These are phyloP conservation scores for Trypoxylon attenuatum DNA, from an alignment of 2,888 invertebrate genomes.

Conservation along the genomic window DNA sequence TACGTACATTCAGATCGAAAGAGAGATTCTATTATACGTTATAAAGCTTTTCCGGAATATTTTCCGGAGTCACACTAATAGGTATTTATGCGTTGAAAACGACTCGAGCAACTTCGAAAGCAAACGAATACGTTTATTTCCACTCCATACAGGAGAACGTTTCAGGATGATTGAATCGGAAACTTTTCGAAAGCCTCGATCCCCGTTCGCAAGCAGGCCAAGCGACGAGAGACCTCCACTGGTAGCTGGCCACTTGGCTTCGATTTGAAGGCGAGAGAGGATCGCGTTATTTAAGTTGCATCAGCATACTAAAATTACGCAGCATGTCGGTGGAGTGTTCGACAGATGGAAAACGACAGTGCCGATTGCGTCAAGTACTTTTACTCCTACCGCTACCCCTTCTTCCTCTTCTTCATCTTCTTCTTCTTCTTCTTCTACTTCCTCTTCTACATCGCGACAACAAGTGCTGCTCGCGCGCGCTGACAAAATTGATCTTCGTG, in stretches of 20 bases:
- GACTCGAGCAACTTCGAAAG: neutral
- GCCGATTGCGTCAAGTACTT: slow-evolving; percentile 32
- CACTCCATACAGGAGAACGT: neutral
- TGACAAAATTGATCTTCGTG: neutral
- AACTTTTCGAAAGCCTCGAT: neutral
- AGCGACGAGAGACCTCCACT: slow-evolving; percentile 1
- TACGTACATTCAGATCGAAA: too few relatives aligned
- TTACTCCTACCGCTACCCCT: slow-evolving; percentile 6
- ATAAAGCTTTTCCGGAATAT: too few relatives aligned
- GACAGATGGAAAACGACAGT: slow-evolving; percentile 40
- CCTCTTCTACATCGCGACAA: neutral
- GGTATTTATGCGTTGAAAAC: too few relatives aligned
- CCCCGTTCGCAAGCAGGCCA: neutral
- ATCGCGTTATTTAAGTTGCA: slow-evolving; percentile 35
- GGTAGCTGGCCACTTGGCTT: slow-evolving; percentile 14
- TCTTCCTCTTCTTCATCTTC: neutral
- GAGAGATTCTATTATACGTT: too few relatives aligned
- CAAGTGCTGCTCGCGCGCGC: neutral
- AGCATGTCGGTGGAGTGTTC: slow-evolving; percentile 41
- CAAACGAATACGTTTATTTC: neutral
- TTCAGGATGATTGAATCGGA: neutral
- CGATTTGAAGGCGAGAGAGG: slow-evolving; percentile 4
- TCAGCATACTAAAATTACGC: slow-evolving; percentile 49
- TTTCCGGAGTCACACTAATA: too few relatives aligned
- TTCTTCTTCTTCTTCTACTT: neutral